Evolutionary conservation across 2,113 vertebrate genomes (phyloP).

Genomic region (Chiloscyllium plagiosum): DNA sequence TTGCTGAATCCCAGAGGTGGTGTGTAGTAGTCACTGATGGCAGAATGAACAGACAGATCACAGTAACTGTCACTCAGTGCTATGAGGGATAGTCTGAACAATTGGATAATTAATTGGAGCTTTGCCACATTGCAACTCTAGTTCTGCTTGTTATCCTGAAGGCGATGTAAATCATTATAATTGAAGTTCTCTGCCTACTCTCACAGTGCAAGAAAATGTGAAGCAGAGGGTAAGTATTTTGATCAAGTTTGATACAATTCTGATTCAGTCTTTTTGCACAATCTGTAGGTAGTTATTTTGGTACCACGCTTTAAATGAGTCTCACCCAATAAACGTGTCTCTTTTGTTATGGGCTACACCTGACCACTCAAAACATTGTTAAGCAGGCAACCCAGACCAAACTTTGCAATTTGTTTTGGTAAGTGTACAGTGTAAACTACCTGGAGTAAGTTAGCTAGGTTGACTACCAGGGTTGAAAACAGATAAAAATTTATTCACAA

Average conservation of each 20-base stretch:
- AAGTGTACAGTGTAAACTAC: too few species aligned
- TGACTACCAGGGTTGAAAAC: too few species aligned
- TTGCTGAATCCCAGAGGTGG: neutral
- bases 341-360: too few species aligned
- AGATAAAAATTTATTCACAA: too few species aligned
- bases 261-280: neutral
- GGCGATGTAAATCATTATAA: neutral
- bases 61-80: neutral
- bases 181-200: neutral
- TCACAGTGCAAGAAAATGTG: neutral
- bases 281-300: neutral
- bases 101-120: neutral
- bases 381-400: too few species aligned
- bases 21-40: neutral
- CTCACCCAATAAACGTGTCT: neutral
- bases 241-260: neutral
- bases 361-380: too few species aligned
- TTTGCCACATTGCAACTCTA: neutral
- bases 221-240: neutral
- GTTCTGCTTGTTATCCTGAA: neutral
- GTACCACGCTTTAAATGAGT: neutral
- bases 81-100: neutral
- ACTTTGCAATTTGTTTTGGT: too few species aligned
- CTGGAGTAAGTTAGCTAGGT: too few species aligned
- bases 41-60: neutral